phyloP scores from a whole-genome alignment of 2,113 vertebrate species.

The Toxotes jaculatrix region DNA sequence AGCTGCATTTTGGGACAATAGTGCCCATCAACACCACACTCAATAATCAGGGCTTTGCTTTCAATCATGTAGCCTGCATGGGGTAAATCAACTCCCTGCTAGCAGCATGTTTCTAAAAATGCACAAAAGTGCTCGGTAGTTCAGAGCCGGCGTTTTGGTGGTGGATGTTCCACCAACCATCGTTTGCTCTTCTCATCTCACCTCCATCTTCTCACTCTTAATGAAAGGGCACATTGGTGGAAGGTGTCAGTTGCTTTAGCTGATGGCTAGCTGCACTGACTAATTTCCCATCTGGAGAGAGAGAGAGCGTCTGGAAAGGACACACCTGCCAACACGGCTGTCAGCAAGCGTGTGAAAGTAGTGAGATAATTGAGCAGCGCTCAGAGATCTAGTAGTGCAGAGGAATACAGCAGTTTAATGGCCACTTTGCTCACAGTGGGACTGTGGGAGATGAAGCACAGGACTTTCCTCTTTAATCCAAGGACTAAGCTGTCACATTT shows the following conservation, averaged over 20 bases:
- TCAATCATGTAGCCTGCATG: constrained; percentile 13
- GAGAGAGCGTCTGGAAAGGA: constrained; percentile 78
- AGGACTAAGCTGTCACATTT: constrained; percentile 71
- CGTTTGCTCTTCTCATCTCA: constrained; percentile 39
- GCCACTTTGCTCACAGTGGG: constrained; percentile 78
- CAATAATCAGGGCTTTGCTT: background rate
- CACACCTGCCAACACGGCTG: constrained; percentile 83
- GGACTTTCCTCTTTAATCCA: constrained; percentile 75
- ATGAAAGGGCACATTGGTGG: constrained; percentile 73
- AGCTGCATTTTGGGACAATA: background rate
- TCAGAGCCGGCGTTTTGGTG: constrained; percentile 10
- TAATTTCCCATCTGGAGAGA: constrained; percentile 77
- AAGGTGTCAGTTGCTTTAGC: constrained; percentile 71
- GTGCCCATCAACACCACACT: background rate
- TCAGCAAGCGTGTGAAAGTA: constrained; percentile 73
- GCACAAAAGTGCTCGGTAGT: background rate
- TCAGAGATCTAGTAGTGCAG: constrained; percentile 62
- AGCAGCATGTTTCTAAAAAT: constrained; percentile 11
- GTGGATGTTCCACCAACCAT: constrained; percentile 27
- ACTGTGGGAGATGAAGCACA: constrained; percentile 69
- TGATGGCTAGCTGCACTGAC: constrained; percentile 70
- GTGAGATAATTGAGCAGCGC: constrained; percentile 82
- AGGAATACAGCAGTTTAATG: constrained; percentile 77
- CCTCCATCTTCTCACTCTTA: constrained; percentile 57
- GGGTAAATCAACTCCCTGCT: constrained; percentile 9